Evolutionary conservation across 2,113 vertebrate species (phyloP), one percentile per base, ranked within the genome.

Genomic region (Tetraodon nigroviridis): DNA sequence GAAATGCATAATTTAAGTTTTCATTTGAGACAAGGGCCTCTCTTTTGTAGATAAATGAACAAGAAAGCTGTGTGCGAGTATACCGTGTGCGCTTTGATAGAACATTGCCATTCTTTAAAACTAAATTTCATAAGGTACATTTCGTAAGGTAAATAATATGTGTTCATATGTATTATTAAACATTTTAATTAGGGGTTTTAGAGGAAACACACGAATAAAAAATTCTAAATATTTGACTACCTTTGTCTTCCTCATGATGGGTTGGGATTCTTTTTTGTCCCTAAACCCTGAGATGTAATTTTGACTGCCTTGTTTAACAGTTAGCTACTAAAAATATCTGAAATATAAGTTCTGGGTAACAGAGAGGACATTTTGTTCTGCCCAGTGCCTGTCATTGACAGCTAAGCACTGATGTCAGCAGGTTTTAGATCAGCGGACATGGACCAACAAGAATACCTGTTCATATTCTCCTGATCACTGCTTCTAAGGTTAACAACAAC

Each of bases 1-100:
- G 49, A 63, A 66, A 71, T 42, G 19, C 56, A 65, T 52, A 41
- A 58, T 49, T 67, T 24, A 53, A 32, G 52, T 21, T 42, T 58
- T 51, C 56, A 53, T 44, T 53, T 71, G 66, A 68, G 37, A 59
- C 11, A 24, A 24, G 54, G 22, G 5, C 10, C 10, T 65, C 13
- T 32, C 12, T 37, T 12, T 1, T 22, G 24, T 4, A 55, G 27
- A 4, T 51, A 41, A 4, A 22, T 18, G 4, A 58, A 2, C 55
- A 48, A 11, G 65, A 54, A 7, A 19, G 24, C 20, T 27, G 13
- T 17, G 22, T 13, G 20, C 10, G 37, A 7, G 16, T 54, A 29
- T 62, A 27, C 7, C 24, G 2, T 27, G 24, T 27, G 24, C 7
- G 24, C 24, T 27, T 27, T 27, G 1, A 37, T 37, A 37, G 32